A percentile compares a stretch with the other conserved stretches of the same genome.
These are phyloP conservation scores for Diadophis punctatus DNA, from an alignment of 2,113 vertebrate genomes.

Conservation along the genomic window DNA sequence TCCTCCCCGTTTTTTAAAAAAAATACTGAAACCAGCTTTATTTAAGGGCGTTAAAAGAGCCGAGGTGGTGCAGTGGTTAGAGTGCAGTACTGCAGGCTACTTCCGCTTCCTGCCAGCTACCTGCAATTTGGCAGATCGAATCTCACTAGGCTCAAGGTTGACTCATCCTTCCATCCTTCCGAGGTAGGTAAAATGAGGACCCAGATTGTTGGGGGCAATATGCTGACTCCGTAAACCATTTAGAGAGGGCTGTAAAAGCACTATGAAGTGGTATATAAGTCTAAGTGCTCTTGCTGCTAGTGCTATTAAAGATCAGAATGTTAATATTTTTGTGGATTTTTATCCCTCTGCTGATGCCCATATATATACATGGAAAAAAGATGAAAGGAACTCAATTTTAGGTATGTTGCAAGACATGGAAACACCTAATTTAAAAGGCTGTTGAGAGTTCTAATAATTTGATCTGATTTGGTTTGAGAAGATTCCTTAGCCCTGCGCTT, in stretches of 20 bases:
- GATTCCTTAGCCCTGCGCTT: background rate
- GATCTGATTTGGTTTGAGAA: background rate
- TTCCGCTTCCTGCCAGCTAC: too few species aligned
- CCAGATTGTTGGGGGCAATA: too few species aligned
- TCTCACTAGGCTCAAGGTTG: too few species aligned
- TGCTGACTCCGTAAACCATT: too few species aligned
- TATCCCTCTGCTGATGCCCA: background rate
- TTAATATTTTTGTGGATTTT: constrained; percentile 19
- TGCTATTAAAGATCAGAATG: constrained; percentile 23
- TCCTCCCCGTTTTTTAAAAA: background rate
- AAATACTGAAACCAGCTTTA: constrained; percentile 4
- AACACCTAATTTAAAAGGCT: constrained; percentile 8
- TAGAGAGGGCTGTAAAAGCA: too few species aligned
- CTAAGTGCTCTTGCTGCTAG: too few species aligned
- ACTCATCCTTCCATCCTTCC: too few species aligned
- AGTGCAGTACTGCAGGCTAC: too few species aligned
- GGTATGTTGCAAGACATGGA: background rate
- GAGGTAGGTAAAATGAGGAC: too few species aligned
- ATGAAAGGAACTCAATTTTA: constrained; percentile 5
- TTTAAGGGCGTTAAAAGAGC: background rate
- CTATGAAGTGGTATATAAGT: too few species aligned
- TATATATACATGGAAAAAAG: background rate
- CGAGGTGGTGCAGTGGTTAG: too few species aligned
- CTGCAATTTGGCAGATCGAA: too few species aligned
- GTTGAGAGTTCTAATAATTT: background rate